phyloP scores from a whole-genome alignment of 2,888 invertebrate genomes.

The Suillia variegata region DNA sequence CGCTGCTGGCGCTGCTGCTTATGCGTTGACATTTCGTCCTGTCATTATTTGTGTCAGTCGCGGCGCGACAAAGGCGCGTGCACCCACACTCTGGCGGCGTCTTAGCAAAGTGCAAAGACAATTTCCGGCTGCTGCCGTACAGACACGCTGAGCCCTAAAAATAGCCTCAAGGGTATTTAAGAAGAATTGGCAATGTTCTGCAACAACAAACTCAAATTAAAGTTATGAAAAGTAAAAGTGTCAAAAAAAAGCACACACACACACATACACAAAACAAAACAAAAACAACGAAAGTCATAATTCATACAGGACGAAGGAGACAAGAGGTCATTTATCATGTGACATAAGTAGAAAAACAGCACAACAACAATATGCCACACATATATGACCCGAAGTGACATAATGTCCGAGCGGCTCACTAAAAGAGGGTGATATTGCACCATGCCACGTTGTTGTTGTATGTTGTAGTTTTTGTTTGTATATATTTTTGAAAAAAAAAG shows the following conservation, averaged over 20 bases:
- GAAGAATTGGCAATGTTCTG: slow-evolving; percentile 34
- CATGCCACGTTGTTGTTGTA: no score
- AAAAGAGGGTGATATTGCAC: slow-evolving; percentile 7
- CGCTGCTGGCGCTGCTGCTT: no score
- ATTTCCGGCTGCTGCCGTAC: slow-evolving; percentile 30
- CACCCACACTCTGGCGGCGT: slow-evolving; percentile 42
- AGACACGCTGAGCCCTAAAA: no score
- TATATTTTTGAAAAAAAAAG: no score
- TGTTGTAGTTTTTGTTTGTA: no score
- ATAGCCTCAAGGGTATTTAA: slow-evolving; percentile 39
- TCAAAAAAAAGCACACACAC: slow-evolving; percentile 10
- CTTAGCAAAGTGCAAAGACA: slow-evolving; percentile 38
- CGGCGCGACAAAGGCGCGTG: slow-evolving; percentile 39
- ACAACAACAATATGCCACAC: slow-evolving; percentile 11
- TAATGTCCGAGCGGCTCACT: not conserved
- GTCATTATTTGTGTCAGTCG: slow-evolving; percentile 32
- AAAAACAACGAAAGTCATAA: slow-evolving; percentile 36
- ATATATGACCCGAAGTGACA: slow-evolving; percentile 25
- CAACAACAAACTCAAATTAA: slow-evolving; percentile 29
- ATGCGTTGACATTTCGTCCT: slow-evolving; percentile 47
- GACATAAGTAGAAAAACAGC: slow-evolving; percentile 32
- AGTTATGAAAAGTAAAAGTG: slow-evolving; percentile 21
- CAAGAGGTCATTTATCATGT: slow-evolving; percentile 43
- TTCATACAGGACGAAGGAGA: slow-evolving; percentile 32
- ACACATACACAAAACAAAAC: slow-evolving; percentile 11